phyloP scores from a whole-genome alignment of 2,888 invertebrate species.

The Pristionchus arcanus region DNA sequence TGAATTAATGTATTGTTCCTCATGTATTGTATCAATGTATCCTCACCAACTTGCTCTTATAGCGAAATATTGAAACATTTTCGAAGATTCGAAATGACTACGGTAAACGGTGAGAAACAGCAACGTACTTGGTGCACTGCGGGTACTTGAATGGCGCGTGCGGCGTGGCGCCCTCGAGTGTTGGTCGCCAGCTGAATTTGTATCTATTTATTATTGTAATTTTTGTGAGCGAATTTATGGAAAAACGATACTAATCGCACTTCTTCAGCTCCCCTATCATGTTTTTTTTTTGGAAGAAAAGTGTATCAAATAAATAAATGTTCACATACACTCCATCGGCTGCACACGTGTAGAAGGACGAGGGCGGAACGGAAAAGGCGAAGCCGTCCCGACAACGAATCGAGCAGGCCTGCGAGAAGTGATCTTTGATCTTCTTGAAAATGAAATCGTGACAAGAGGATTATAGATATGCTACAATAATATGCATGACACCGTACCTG shows the following conservation, averaged over 20 bases:
- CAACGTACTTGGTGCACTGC: conserved; percentile 77
- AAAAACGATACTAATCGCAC: too few species aligned
- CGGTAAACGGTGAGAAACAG: not conserved
- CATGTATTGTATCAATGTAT: too few species aligned
- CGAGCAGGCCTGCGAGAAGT: conserved; percentile 87
- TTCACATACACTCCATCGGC: conserved; percentile 91
- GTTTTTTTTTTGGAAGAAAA: too few species aligned
- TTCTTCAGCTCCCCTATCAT: too few species aligned
- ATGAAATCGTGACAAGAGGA: too few species aligned
- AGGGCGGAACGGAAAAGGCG: conserved; percentile 91
- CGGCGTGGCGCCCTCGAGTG: not conserved
- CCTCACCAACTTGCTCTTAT: not conserved
- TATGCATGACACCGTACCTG: too few species aligned
- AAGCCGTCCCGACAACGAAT: conserved; percentile 81
- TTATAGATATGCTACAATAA: too few species aligned
- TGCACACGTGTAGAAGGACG: conserved; percentile 97
- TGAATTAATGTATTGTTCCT: conserved; percentile 80
- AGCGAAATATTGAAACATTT: not conserved
- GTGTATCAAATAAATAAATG: not conserved
- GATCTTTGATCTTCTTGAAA: not conserved
- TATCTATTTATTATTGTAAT: not conserved
- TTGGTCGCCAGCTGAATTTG: conserved; percentile 54
- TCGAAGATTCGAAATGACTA: not conserved
- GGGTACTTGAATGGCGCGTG: conserved; percentile 74
- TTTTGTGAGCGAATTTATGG: too few species aligned